Conservation (phyloP, 2,797 vertebrate species). For the Astyanax mexicanus region DNA sequence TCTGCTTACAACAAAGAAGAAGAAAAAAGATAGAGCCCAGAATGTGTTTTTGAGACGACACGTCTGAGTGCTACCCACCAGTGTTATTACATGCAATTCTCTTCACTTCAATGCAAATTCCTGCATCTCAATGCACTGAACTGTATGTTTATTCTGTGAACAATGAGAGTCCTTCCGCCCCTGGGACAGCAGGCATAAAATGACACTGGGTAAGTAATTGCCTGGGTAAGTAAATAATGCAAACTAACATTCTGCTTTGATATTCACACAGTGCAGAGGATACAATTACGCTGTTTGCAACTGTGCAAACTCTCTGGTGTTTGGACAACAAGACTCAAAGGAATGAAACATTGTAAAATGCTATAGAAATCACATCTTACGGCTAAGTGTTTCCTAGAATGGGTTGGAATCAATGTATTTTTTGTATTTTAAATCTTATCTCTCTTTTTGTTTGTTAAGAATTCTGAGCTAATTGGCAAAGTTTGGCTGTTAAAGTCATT, state of each 20-base stretch:
- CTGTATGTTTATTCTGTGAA: constrained; percentile 39
- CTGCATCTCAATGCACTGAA: not conserved
- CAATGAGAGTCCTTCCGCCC: constrained; percentile 18
- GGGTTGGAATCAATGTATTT: no score
- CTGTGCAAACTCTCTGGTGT: constrained; percentile 19
- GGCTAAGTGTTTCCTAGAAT: no score
- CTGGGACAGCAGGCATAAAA: constrained; percentile 34
- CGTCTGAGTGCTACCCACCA: not conserved
- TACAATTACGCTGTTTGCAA: constrained; percentile 44
- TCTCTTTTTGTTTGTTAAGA: no score
- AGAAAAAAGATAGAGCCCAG: no score
- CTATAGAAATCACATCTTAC: no score
- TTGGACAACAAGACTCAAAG: constrained; percentile 11
- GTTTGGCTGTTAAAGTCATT: no score
- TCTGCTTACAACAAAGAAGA: no score
- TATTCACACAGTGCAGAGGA: constrained; percentile 28
- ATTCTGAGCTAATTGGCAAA: no score
- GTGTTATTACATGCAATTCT: not conserved
- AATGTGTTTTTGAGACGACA: not conserved
- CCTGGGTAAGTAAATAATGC: constrained; percentile 49
- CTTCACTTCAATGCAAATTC: constrained; percentile 7
- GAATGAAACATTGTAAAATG: not conserved
- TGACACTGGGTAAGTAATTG: constrained; percentile 44
- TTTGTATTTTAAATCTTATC: no score
- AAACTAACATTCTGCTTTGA: constrained; percentile 55